Conservation (phyloP, 2,888 invertebrate genomes). For the Dugesia japonica region DNA sequence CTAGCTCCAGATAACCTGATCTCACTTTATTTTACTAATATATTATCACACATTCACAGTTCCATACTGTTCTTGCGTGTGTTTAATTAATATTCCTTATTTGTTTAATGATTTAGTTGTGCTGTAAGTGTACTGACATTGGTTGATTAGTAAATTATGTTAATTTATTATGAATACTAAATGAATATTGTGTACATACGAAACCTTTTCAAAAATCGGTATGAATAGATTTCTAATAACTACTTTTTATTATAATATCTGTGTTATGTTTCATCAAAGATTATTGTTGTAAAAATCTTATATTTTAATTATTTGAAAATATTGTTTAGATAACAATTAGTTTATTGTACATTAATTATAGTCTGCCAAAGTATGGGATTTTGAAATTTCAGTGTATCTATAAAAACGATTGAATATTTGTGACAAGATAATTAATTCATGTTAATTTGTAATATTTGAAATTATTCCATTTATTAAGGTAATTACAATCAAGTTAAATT, state of each 20-base stretch:
- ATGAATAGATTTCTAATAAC: background rate
- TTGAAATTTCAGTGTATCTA: no score
- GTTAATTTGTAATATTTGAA: no score
- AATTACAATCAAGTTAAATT: no score
- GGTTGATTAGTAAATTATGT: background rate
- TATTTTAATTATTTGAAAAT: background rate
- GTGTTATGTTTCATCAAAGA: background rate
- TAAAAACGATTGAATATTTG: no score
- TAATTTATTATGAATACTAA: background rate
- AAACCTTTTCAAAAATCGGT: background rate
- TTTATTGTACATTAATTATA: no score
- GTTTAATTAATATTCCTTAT: background rate
- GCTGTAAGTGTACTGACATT: background rate
- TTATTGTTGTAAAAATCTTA: slow-evolving; percentile 10
- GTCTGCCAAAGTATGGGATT: no score
- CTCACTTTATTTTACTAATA: background rate
- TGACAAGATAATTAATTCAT: no score
- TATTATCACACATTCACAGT: background rate
- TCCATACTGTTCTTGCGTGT: background rate
- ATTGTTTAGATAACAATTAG: background rate
- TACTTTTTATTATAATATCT: background rate
- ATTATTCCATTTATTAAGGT: no score
- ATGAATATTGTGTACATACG: background rate
- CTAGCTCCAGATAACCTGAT: background rate
- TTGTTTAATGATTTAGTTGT: background rate